Evolutionary conservation across 2,797 vertebrate species (phyloP).

Genomic region (Pangasius mekongensis): DNA sequence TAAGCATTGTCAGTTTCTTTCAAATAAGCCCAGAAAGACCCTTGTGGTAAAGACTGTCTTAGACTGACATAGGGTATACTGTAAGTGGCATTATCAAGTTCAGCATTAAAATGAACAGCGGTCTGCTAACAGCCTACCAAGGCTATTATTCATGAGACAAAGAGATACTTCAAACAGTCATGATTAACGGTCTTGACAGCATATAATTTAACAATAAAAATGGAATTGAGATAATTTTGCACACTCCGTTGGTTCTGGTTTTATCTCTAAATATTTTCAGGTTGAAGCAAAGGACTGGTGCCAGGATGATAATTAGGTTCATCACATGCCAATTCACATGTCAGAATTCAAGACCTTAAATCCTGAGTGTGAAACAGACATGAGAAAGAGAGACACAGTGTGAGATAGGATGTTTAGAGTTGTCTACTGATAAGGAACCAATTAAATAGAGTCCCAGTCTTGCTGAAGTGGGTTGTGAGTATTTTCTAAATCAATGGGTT

Average conservation of each 20-base stretch:
- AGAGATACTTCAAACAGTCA: slow-evolving; percentile 26
- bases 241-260: background rate
- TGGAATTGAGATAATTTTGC: slow-evolving; percentile 30
- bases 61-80: background rate
- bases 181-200: slow-evolving; percentile 38
- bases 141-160: slow-evolving; percentile 40
- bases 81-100: background rate
- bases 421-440: slow-evolving; percentile 54
- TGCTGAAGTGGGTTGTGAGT: slow-evolving; percentile 26
- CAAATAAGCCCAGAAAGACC: background rate
- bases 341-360: slow-evolving; percentile 4
- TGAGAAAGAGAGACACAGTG: background rate
- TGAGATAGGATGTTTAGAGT: background rate
- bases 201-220: slow-evolving; percentile 35
- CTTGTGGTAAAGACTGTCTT: slow-evolving; percentile 3
- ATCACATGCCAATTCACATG: background rate
- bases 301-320: slow-evolving; percentile 7
- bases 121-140: slow-evolving; percentile 26
- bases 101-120: background rate
- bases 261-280: slow-evolving; percentile 28
- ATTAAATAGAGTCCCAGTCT: slow-evolving; percentile 39
- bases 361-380: background rate
- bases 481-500: slow-evolving; percentile 33
- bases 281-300: slow-evolving; percentile 9
- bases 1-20: background rate